Conservation (phyloP, 2,888 invertebrate species). For the Dinocampus coccinellae region DNA sequence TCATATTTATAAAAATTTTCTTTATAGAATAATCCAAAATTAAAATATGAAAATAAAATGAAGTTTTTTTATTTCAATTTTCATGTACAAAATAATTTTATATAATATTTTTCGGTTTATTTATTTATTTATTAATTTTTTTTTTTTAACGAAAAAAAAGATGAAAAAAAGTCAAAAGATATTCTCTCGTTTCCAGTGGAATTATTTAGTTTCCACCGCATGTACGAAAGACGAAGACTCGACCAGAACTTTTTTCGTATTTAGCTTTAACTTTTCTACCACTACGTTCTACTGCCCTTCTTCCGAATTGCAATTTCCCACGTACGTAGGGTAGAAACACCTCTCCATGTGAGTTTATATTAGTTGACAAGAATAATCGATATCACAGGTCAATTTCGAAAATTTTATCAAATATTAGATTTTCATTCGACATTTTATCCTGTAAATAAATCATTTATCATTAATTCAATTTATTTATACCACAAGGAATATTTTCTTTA, state of each 20-base stretch:
- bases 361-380: not conserved
- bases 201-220: conserved; percentile 5
- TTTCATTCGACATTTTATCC: no score
- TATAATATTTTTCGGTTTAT: no score
- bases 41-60: not conserved
- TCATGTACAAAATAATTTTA: no score
- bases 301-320: not conserved
- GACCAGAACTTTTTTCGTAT: conserved; percentile 4
- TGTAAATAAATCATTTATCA: no score
- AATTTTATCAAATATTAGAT: not conserved
- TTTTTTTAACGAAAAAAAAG: no score
- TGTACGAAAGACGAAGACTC: not conserved
- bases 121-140: no score
- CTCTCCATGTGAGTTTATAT: not conserved
- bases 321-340: not conserved
- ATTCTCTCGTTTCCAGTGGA: conserved; percentile 18
- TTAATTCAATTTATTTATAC: no score
- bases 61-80: not conserved
- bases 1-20: conserved; percentile 20
- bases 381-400: not conserved
- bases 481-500: no score
- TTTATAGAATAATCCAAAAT: not conserved
- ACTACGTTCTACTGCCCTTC: not conserved
- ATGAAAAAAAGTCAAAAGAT: conserved; percentile 31
- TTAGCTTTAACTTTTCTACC: not conserved